phyloP scores from a whole-genome alignment of 2,888 invertebrate genomes.

The Harmothoe impar region DNA sequence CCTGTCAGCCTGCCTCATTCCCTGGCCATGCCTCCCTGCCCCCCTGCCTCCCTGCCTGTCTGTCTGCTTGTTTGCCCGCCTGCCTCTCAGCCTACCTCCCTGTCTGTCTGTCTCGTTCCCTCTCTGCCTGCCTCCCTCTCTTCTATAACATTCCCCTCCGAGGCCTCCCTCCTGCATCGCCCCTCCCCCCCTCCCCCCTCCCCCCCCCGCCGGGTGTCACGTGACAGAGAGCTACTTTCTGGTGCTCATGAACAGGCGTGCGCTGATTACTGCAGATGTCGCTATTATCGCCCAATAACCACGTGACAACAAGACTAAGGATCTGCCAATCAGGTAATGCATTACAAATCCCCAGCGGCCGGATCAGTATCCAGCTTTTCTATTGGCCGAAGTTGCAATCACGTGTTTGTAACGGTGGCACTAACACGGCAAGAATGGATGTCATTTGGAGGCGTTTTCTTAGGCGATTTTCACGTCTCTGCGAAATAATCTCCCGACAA shows the following conservation, averaged over 20 bases:
- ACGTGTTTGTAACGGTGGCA: not conserved
- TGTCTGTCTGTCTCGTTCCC: not conserved
- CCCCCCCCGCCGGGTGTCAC: not conserved
- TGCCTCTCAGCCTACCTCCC: not conserved
- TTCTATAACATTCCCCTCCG: not conserved
- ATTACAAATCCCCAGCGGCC: conserved; percentile 36
- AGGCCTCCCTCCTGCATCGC: not conserved
- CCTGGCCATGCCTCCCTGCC: not conserved
- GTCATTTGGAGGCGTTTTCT: conserved; percentile 29
- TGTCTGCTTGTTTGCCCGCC: too few relatives aligned
- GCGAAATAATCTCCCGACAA: conserved; percentile 9
- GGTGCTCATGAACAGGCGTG: not conserved
- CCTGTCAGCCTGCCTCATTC: not conserved
- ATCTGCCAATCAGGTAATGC: conserved; percentile 49
- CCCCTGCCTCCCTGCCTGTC: not conserved
- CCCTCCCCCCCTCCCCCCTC: not conserved
- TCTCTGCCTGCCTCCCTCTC: not conserved
- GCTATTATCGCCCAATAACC: conserved; percentile 31
- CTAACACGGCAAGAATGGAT: conserved; percentile 17
- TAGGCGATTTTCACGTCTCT: conserved; percentile 13
- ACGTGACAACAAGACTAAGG: conserved; percentile 37
- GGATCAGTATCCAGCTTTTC: conserved; percentile 29
- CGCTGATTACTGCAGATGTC: conserved; percentile 35
- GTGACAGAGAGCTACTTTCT: not conserved
- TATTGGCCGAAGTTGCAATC: not conserved